These are phyloP conservation scores for Callocephalon fimbriatum DNA, from an alignment of 2,113 vertebrate genomes.

Conservation along the genomic window DNA sequence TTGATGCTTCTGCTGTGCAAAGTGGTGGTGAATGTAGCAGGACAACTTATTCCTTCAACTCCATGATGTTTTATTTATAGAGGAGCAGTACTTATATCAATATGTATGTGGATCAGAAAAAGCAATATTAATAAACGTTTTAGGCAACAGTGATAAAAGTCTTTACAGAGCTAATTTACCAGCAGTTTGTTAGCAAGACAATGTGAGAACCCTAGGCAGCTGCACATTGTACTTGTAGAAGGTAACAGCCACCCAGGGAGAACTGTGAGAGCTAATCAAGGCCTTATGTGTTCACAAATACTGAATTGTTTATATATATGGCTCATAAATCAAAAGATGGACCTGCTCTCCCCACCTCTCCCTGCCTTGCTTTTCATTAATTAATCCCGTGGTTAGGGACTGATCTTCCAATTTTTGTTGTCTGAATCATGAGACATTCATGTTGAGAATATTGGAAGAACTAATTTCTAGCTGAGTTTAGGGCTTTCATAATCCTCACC, in stretches of 20 bases:
- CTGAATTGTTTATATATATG: background rate
- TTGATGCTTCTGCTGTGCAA: background rate
- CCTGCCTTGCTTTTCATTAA: background rate
- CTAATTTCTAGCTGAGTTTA: background rate
- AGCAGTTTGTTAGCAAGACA: background rate
- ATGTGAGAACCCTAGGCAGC: background rate
- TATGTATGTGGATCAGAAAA: background rate
- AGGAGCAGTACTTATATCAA: background rate
- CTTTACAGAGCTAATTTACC: background rate
- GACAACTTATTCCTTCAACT: background rate
- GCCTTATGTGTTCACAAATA: background rate
- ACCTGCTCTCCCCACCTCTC: accelerated
- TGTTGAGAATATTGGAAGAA: background rate
- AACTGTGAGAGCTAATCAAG: background rate
- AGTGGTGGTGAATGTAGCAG: background rate
- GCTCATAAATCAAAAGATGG: background rate
- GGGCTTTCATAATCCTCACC: background rate
- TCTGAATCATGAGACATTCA: background rate
- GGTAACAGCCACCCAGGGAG: background rate
- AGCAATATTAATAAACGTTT: background rate
- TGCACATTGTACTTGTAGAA: background rate
- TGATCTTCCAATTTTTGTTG: background rate
- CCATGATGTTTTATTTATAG: background rate
- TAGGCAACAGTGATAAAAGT: background rate
- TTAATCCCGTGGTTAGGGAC: background rate